These are phyloP conservation scores for Amaurobius ferox DNA, from an alignment of 2,888 invertebrate species.

Conservation along the genomic window DNA sequence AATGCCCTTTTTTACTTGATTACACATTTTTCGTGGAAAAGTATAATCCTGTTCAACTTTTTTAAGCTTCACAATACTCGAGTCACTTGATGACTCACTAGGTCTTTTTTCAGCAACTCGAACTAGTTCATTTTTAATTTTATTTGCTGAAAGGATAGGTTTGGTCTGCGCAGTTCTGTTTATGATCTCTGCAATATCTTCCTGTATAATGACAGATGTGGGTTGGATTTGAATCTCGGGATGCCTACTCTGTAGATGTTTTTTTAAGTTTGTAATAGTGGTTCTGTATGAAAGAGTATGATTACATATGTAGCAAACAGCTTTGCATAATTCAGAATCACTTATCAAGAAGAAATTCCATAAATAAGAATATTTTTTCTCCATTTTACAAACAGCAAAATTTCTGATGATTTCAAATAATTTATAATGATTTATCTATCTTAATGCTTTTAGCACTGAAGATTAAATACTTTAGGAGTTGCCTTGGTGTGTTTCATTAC, in stretches of 20 bases:
- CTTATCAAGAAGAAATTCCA: neutral
- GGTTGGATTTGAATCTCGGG: neutral
- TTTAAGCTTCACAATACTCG: neutral
- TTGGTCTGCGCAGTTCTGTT: neutral
- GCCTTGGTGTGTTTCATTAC: no score
- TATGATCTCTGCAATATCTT: neutral
- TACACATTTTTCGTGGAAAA: neutral
- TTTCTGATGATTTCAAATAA: no score
- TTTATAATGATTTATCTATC: no score
- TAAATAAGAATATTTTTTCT: neutral
- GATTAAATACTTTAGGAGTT: no score
- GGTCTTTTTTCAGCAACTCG: neutral
- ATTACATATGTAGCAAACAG: neutral
- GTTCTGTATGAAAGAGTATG: neutral
- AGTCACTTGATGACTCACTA: neutral
- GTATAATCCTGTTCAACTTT: neutral
- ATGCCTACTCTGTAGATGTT: neutral
- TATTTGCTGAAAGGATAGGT: neutral
- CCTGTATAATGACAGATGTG: neutral
- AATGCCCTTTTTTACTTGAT: neutral
- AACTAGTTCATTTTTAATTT: no score
- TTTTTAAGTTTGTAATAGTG: neutral
- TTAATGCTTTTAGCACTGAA: no score
- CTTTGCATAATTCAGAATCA: neutral
- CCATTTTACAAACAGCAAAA: no score